Base-by-base conservation (phyloP, 92 coral and sea anemone species). In the Zoanthus solanderi region DNA sequence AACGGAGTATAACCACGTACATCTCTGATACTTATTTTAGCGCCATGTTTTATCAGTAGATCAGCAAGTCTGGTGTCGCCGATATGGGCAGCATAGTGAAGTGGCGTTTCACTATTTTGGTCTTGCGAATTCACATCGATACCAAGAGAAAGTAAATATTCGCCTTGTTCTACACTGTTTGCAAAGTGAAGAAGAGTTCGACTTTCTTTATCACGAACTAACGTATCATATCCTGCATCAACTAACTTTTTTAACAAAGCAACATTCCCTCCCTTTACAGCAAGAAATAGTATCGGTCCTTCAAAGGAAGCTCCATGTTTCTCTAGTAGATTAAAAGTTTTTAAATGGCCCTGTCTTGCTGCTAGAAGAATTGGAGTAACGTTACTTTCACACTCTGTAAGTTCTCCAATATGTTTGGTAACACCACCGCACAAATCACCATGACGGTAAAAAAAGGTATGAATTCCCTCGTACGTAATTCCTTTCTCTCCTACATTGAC, bases 171-270 rank as follows among this genome's bases (percentile, higher is more conserved):
- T 47, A 15, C 75, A n/a, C 57, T 81, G 46, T 15, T 68, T 6
- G 66, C 75, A 81, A 47, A 68, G 65, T 81, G 85, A 81, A 81
- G 85, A 57, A 81, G 75, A 45, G 85, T 81, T 81, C 75, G 73
- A 30, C 46, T 58, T 14, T 81, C 73, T 15, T 48, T 52, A n/a
- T 68, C 85, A 31, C 74, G 85, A 23, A 13, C 42, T 30, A 23
- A 14, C 23, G 44, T 10, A 31, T 81, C 37, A 7, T 28, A 57
- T 31, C 85, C 85, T 63, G 28, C 44, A 9, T 61, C 37, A 34
- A 63, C 58, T 14, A 81, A 42, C 60, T 47, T 63, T 5, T 81
- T 46, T 30, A 81, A 32, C 17, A 81, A 8, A 12, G 54, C 15
- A 81, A 57, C 3, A 34, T 34, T 68, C 2, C 85, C 85, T 18